Conservation (phyloP, 92 coral and sea anemone genomes). For the Heliopora coerulea region DNA sequence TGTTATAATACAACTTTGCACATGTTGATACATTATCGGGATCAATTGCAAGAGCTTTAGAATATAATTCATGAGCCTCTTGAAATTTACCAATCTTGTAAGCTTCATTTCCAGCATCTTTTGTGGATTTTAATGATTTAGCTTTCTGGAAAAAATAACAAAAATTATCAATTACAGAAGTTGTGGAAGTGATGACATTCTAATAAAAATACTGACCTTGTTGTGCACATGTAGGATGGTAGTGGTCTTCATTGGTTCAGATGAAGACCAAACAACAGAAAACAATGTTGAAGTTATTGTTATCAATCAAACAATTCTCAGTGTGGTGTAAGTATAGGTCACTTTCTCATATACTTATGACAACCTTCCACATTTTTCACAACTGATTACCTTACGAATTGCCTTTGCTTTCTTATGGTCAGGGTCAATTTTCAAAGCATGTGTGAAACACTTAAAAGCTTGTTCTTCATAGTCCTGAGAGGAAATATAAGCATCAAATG, state of each 20-base stretch:
- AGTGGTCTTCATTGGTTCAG: too few relatives aligned
- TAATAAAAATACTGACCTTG: too few relatives aligned
- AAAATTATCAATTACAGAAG: too few relatives aligned
- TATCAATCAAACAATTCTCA: too few relatives aligned
- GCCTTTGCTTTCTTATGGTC: conserved; percentile 90
- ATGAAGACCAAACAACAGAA: too few relatives aligned
- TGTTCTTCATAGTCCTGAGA: conserved; percentile 86
- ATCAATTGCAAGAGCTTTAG: conserved; percentile 84
- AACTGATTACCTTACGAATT: conserved; percentile 72
- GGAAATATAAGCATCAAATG: background rate
- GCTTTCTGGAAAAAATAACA: conserved; percentile 80
- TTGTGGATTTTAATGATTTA: conserved; percentile 75
- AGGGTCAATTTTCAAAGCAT: conserved; percentile 84
- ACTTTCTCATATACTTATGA: too few relatives aligned
- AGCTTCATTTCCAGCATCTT: conserved; percentile 84
- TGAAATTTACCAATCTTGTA: conserved; percentile 71
- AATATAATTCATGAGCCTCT: conserved; percentile 77
- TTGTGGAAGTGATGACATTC: background rate
- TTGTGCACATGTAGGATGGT: too few relatives aligned
- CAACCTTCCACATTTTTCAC: too few relatives aligned
- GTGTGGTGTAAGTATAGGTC: too few relatives aligned
- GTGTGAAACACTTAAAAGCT: conserved; percentile 88
- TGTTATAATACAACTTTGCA: conserved; percentile 92
- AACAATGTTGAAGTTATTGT: too few relatives aligned
- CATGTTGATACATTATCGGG: conserved; percentile 80